Percentiles rank a stretch among this genome's conserved stretches.
Evolutionary conservation across 2,113 vertebrate genomes (phyloP).

Genomic region (Bos indicus): DNA sequence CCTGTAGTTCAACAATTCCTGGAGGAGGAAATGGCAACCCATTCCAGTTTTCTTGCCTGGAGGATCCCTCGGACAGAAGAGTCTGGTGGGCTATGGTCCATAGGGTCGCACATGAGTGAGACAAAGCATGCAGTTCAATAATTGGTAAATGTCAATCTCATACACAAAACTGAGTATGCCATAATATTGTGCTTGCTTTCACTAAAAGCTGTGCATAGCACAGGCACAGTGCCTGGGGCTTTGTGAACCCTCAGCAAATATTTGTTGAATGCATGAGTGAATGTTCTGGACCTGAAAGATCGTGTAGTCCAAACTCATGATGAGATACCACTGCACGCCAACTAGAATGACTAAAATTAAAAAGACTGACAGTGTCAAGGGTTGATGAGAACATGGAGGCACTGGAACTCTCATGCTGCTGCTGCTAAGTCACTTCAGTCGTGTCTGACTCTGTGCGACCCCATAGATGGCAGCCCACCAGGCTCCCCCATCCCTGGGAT

Average conservation of each 20-base stretch:
- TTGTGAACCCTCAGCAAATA: not conserved
- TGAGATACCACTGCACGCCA: fast-evolving
- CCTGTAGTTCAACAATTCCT: no score
- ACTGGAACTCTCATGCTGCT: not conserved
- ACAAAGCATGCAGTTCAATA: no score
- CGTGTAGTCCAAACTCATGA: not conserved
- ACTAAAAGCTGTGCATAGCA: not conserved
- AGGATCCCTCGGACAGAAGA: no score
- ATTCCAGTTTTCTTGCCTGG: no score
- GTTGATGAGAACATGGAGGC: not conserved
- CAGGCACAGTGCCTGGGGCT: not conserved
- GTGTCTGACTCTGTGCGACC: no score
- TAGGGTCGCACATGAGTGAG: no score
- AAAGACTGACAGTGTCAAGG: fast-evolving
- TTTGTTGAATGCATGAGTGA: not conserved
- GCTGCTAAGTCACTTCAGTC: no score
- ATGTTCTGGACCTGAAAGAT: not conserved
- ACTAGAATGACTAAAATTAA: no score
- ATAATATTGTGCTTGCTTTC: fast-evolving
- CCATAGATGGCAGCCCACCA: no score
- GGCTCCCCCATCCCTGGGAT: no score
- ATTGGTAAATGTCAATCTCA: not conserved
- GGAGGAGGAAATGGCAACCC: no score
- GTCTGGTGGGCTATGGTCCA: no score
- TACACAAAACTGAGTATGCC: not conserved